phyloP scores from a whole-genome alignment of 2,888 invertebrate species.

The Malacosoma neustria region DNA sequence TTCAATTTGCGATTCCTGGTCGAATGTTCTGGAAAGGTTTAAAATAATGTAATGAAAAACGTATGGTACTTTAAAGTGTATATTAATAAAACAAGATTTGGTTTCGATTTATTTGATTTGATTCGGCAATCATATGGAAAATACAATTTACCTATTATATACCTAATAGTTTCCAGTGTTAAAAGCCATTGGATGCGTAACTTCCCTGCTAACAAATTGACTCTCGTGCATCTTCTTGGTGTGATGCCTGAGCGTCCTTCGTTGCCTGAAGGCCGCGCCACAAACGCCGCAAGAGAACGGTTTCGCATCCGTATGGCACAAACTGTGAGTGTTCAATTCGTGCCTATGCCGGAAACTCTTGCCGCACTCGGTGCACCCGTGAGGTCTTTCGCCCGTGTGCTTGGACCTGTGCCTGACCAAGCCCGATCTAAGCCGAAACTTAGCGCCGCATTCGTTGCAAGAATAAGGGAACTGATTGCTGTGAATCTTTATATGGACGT shows the following conservation, averaged over 20 bases:
- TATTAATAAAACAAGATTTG: too few species aligned
- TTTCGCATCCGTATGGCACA: conserved; percentile 68
- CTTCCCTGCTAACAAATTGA: background rate
- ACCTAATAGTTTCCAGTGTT: background rate
- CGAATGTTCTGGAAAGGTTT: background rate
- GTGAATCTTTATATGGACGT: conserved; percentile 77
- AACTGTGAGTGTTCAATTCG: conserved; percentile 70
- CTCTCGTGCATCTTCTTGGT: conserved; percentile 49
- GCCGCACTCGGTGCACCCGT: conserved; percentile 73
- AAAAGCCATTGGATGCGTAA: background rate
- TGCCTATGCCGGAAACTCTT: conserved; percentile 74
- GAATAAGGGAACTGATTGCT: conserved; percentile 68
- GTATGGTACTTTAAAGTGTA: background rate
- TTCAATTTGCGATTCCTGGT: background rate
- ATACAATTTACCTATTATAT: background rate
- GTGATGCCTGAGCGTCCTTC: conserved; percentile 46
- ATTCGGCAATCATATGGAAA: too few species aligned
- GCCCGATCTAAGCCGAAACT: conserved; percentile 74
- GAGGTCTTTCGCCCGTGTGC: conserved; percentile 78
- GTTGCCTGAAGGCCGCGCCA: conserved; percentile 72
- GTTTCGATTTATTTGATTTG: too few species aligned
- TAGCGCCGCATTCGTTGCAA: conserved; percentile 76
- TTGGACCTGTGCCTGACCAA: conserved; percentile 72
- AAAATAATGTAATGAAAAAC: background rate
- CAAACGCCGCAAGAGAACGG: conserved; percentile 73